A percentile compares a stretch with the other conserved stretches of the same genome.
Conservation (phyloP, 2,888 invertebrate genomes). For the Diabrotica balteata region DNA sequence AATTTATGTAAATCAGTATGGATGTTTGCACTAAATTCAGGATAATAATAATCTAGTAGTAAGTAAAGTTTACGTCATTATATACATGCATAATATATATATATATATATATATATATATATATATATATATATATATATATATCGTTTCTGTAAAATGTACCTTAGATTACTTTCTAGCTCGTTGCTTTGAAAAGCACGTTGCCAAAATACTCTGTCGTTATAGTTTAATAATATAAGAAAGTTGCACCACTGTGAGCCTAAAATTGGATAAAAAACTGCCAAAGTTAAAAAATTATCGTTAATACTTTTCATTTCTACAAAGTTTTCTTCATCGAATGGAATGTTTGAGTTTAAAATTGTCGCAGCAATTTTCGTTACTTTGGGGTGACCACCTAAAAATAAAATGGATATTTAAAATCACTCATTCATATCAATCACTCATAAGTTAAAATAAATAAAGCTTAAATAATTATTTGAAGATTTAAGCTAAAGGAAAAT, state of each 20-base stretch:
- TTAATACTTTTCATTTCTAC: constrained; percentile 66
- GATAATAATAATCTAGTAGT: no score
- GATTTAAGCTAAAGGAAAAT: no score
- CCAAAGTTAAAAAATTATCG: constrained; percentile 65
- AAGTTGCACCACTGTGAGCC: constrained; percentile 82
- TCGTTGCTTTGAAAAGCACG: constrained; percentile 45
- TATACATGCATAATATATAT: no score
- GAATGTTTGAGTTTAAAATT: constrained; percentile 38
- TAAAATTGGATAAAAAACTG: constrained; percentile 69
- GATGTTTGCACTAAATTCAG: no score
- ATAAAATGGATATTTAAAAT: not conserved
- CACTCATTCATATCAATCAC: no score
- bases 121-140: no score
- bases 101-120: no score
- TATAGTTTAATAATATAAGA: constrained; percentile 75
- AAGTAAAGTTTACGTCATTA: no score
- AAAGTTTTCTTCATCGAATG: constrained; percentile 42
- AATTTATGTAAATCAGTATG: no score
- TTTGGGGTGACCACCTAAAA: constrained; percentile 63
- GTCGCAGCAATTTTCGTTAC: constrained; percentile 65
- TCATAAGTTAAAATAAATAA: no score
- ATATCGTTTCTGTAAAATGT: no score
- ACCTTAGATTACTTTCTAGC: constrained; percentile 26
- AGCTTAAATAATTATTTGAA: no score
- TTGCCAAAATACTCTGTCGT: constrained; percentile 73